Base-by-base conservation (phyloP, 2,797 vertebrate genomes). In the Falco columbarius region DNA sequence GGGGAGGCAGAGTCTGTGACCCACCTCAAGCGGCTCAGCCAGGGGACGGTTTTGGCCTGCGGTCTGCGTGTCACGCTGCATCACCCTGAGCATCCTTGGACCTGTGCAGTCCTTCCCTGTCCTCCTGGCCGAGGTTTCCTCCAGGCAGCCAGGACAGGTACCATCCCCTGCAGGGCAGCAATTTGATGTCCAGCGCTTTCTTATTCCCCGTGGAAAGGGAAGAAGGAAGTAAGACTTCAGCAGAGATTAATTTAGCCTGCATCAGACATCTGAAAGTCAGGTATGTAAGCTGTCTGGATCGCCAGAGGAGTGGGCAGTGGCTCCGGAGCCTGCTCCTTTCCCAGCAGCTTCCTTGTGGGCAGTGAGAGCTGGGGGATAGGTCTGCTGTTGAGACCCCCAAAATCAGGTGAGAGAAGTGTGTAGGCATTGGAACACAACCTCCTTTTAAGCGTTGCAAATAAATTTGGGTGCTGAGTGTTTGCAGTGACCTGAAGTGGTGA, bases 61-160 rank as follows among this genome's bases (percentile, higher is more conserved):
- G 46, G 38, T 23, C 18, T 16, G 27, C 3, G 4, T 20, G 59
- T 30, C 30, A 3, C 14, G 2, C 49, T 18, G 38, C n/a, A 14
- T 74, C 36, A 1, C 58, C 15, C 24, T 4, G 16, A 83, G 56
- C 72, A 56, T 44, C 42, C 77, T 17, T 1, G 3, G 21, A 32
- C 12, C n/a, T 7, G 0, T 0, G 3, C 1, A 3, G 3, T 38
- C 67, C 54, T 47, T 81, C 46, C 29, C 16, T 0, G 0, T 8
- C 36, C 61, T 59, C 13, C 26, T 0, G 0, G 26, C 55, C 0
- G 3, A 21, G 8, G 5, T 18, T 30, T 49, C 14, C 46, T 15
- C 46, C 8, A 4, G 47, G 80, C 38, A 32, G 21, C 58, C 0
- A 2, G 71, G 10, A 40, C 15, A 5, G 61, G 86, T 38, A n/a